Evolutionary conservation across 2,888 invertebrate genomes (phyloP), one percentile per base, ranked within the genome.

Genomic region (Lasioglossum villosulum): DNA sequence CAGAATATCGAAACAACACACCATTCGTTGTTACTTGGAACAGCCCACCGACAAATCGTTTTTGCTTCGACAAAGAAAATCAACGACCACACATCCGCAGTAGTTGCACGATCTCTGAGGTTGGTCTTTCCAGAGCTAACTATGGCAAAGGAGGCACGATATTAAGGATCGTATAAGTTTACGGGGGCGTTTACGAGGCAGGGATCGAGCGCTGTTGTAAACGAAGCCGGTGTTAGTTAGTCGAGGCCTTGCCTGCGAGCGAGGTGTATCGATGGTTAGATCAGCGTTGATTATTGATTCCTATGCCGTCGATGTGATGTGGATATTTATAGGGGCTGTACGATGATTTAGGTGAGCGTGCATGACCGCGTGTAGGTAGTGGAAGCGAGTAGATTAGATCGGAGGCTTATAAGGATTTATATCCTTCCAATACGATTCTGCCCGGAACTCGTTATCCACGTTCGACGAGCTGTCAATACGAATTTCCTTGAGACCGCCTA

Each of bases 191-290:
- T 63, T 63, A 63, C 63, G 63, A 63, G 27, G 30, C 63, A 6
- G 27, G 30, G 30, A 27, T 16, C 27, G 63, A 27, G 63, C 30
- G 30, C 30, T 6, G 63, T 30, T 30, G 6, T 63, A 30, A 63
- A 30, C 30, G 30, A 30, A 30, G 63, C 27, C 6, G 16, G 16
- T 30, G 63, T 63, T 63, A 6, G 63, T 63, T 63, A 30, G 30
- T 63, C 63, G 63, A 63, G 63, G 63, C 30, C 5, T 63, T 63
- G 63, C 16, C 16, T 30, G 30, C 5, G 8, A 59, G 27, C 59
- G 34, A 66, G 63, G 34, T 66, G 30, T 66, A 66, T 66, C 90
- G 90, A 85, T 86, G 83, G 83, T 78, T 72, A 59, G 71, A 66
- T 66, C 63, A 66, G 63, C 63, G 63, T 66, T 34, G 63, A 66